Base-by-base conservation (phyloP, 1,140 invertebrate species). In the Drosophila pectinifera region DNA sequence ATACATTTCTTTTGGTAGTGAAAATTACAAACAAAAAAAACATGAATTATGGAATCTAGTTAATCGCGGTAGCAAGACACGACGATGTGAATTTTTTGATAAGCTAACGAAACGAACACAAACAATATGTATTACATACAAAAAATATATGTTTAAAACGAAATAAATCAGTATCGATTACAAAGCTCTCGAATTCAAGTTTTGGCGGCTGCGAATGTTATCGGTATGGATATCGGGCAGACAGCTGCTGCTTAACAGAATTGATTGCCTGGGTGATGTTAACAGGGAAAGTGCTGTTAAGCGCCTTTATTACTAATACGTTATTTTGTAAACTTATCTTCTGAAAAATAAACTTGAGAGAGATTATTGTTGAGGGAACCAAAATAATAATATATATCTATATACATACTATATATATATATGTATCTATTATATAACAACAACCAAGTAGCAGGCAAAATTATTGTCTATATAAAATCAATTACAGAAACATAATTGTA, bases 41-140 rank as follows among this genome's bases (percentile, higher is more conserved):
- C 56, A 63, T 28, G 31, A 56, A 28, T 67, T 48, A 70, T 70
- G 51, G 34, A 73, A 59, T 20, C 65, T 88, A 88, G 83, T 82
- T 88, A 82, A 82, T 86, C 82, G 41, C 16, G 26, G 61, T 20
- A 64, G 45, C 41, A 16, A 36, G 42, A 68, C 62, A 48, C 11
- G 54, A 16, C 62, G 65, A 59, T 72, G 26, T 69, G 24, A 79
- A 77, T 89, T 86, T 86, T 86, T 86, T 86, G 65, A 88, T 85
- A 85, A 75, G 70, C 63, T 81, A 73, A 70, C 45, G 48, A 46
- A 56, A 73, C 45, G 42, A 75, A 55, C 43, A 74, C 77, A 79
- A 69, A 75, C 43, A 74, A 75, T 72, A 82, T 73, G 76, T 89
- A 89, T 88, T 88, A 83, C 72, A 77, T 77, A 72, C 68, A 67